Conservation (phyloP, 2,113 vertebrate species). For the Plotosus lineatus region DNA sequence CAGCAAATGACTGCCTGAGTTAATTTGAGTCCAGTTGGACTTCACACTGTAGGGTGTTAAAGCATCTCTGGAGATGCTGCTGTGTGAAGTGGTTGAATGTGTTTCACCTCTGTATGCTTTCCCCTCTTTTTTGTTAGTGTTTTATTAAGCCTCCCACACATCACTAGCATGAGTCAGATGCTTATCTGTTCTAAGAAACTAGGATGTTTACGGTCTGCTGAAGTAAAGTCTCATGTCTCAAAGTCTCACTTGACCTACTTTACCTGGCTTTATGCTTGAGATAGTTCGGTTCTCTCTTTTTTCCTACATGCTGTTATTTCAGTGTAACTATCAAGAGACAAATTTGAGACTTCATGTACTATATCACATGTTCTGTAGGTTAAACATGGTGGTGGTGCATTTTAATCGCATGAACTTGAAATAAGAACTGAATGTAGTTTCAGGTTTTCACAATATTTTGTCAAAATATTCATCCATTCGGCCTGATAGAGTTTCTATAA, state of each 20-base stretch:
- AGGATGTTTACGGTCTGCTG: neutral
- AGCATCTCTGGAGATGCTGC: too few relatives aligned
- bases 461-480: too few relatives aligned
- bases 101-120: neutral
- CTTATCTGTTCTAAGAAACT: neutral
- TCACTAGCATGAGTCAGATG: slow-evolving; percentile 63
- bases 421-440: too few relatives aligned
- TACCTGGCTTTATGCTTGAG: neutral
- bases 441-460: too few relatives aligned
- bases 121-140: slow-evolving; percentile 64
- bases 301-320: neutral
- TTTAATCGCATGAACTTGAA: too few relatives aligned
- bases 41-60: too few relatives aligned
- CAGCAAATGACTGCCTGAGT: too few relatives aligned
- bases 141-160: slow-evolving; percentile 72
- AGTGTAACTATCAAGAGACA: neutral
- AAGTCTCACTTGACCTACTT: neutral
- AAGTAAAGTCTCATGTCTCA: too few relatives aligned
- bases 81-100: neutral
- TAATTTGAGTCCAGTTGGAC: too few relatives aligned
- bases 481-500: too few relatives aligned
- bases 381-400: too few relatives aligned
- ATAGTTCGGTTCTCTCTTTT: neutral
- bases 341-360: neutral
- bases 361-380: neutral